Evolutionary conservation across 2,113 vertebrate species (phyloP), one percentile per base, ranked within the genome.

Genomic region (Gopherus evgoodei): DNA sequence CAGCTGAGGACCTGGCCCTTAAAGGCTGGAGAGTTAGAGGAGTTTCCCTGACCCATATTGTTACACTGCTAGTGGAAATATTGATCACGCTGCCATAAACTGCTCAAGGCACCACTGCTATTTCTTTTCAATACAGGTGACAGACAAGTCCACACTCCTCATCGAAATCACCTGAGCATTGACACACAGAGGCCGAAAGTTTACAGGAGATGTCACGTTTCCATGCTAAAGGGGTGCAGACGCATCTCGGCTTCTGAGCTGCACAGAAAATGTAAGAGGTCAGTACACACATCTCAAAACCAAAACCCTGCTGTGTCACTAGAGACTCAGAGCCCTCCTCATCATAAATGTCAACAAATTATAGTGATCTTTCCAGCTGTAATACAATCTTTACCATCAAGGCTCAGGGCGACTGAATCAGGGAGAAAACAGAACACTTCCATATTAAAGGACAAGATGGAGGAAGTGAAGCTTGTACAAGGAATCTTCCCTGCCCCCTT

Each of bases 211-310:
- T 53, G 25, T 49, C 52, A 56, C 24, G 6, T 84, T 72, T 42
- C 69, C 56, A 19, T 80, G 69, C 47, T 93, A 94, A 21, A 8
- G 0, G 44, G 80, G 42, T 0, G 0, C 59, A 1, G 54, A 69
- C 31, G 21, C 6, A 56, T 7, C 76, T 89, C 88, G 0, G 13
- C 80, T 42, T 81, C 91, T 53, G 88, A 81, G 52, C 75, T 52
- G 88, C 65, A 75, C 92, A 59, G 2, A 65, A 4, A 81, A 47
- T 91, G 72, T 81, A 42, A 1, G 59, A 59, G 42, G 50, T 8
- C 22, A 44, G 72, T 27, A 76, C 22, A 25, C 3, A 6, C 72
- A 25, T 44, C 72, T 76, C 72, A 76, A 76, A 76, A 76, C 22
- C 42, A 76, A 44, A 11, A 76, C 91, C 35, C 56, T 0, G 1